Evolutionary conservation across 2,888 invertebrate genomes (phyloP).

Genomic region (Yponomeuta sedellus): DNA sequence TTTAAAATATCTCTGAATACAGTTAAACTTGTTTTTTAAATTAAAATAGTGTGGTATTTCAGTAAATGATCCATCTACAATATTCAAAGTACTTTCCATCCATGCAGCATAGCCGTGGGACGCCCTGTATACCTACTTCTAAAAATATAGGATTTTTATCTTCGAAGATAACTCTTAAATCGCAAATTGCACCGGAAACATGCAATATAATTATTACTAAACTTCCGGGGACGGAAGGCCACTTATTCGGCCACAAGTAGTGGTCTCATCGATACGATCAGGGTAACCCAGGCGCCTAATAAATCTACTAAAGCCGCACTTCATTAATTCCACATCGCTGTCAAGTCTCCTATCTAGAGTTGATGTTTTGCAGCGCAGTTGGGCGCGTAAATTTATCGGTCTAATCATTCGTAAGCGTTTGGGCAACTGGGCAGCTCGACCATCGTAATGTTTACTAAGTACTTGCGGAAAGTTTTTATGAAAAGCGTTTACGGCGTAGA

Average conservation of each 20-base stretch:
- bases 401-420: constrained; percentile 44
- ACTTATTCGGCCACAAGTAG: neutral
- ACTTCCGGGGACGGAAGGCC: neutral
- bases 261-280: constrained; percentile 38
- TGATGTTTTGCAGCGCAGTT: constrained; percentile 65
- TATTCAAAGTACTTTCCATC: too few relatives aligned
- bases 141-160: too few relatives aligned
- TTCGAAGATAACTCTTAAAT: too few relatives aligned
- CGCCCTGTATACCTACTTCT: too few relatives aligned
- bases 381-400: constrained; percentile 52
- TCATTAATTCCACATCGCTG: constrained; percentile 62
- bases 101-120: too few relatives aligned
- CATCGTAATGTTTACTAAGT: neutral
- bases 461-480: neutral
- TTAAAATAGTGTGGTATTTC: too few relatives aligned
- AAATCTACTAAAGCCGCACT: constrained; percentile 59
- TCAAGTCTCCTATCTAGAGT: constrained; percentile 63
- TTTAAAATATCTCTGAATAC: too few relatives aligned
- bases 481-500: neutral
- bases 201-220: too few relatives aligned
- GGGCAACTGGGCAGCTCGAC: neutral
- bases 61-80: too few relatives aligned
- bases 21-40: too few relatives aligned
- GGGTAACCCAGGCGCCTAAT: constrained; percentile 46
- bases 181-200: too few relatives aligned